Base-by-base conservation (phyloP, 1,140 invertebrate genomes). In the Drosophila burlai region DNA sequence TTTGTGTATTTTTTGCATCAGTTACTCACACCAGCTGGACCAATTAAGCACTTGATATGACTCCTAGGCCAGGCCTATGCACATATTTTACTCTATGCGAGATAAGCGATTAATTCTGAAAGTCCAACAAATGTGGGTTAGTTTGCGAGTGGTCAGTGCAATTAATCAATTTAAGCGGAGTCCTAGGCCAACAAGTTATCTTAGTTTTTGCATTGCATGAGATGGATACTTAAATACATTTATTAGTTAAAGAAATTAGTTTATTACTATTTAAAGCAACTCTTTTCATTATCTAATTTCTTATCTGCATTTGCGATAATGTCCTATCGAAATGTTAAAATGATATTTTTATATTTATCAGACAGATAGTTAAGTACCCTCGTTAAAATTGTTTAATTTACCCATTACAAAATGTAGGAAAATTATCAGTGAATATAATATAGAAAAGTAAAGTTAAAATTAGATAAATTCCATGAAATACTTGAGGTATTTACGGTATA, bases 11-110 rank as follows among this genome's bases (percentile, higher is more conserved):
- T 54, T 36, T 55, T 55, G 34, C 52, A 55, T 24, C 34, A 52
- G 16, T 52, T 21, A 21, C 60, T 36, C 45, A 36, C 60, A 36
- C 31, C 26, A 13, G 46, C 46, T 24, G 31, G 21, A 34, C 31
- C 60, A 62, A 52, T 62, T 62, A 38, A 24, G 34, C 60, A 62
- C 60, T 55, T 11, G 34, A 38, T 18, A 38, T 24, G 52, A 55
- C 52, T 55, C 52, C 34, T 15, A 55, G 52, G 13, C 52, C 34
- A 54, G 52, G 11, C 50, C 31, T 54, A 15, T 21, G 34, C 52
- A 38, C 34, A 55, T 55, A 24, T 55, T 55, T 55, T 16, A 16
- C 18, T 55, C 5, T 24, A 24, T 55, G 5, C 34, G 34, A 55
- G 52, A 38, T 38, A 16, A 24, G 34, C 18, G 18, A 38, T 38